Evolutionary conservation across 2,113 vertebrate species (phyloP), one percentile per base, ranked within the genome.

Genomic region (Channa argus): DNA sequence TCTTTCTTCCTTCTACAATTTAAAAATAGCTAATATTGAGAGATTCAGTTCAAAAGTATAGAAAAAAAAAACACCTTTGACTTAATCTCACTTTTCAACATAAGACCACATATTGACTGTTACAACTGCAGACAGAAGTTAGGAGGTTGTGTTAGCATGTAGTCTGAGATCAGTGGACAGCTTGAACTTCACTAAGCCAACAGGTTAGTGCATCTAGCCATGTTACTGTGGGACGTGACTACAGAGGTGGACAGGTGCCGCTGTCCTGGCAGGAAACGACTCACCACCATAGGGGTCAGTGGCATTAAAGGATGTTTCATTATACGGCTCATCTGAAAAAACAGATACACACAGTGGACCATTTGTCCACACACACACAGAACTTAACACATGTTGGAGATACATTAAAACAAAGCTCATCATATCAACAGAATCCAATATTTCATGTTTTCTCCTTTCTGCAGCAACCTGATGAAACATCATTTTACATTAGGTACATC

Each of bases 281-380:
- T 99, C 96, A 99, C 98, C 98, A 95, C 95, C 94, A 71, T 95
- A 96, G 86, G 94, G 94, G 92, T 91, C 96, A 95, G 96, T 95
- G 94, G 94, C 86, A 94, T 96, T 97, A 95, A 95, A 82, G 94
- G 95, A 95, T 68, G 94, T 92, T 54, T 97, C 96, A 89, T 98
- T 98, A 96, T 94, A 95, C 88, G 91, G 94, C 82, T 97, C 93
- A 90, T 93, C 97, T 99, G 97, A 83, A 97, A 98, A 89, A 63
- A 93, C 75, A 94, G 61, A 74, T 83, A 88, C 66, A 84, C 55
- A 53, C 37, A 83, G 39, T 61, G 49, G 52, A 63, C 62, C 15
- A 77, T 72, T 65, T 70, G 71, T 74, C 39, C 70, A 60, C 43
- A 77, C 63, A 54, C 69, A 53, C 15, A 41, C 39, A 41, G 24